Evolutionary conservation across 2,888 invertebrate species (phyloP).

Genomic region (Sphaerophoria taeniata): DNA sequence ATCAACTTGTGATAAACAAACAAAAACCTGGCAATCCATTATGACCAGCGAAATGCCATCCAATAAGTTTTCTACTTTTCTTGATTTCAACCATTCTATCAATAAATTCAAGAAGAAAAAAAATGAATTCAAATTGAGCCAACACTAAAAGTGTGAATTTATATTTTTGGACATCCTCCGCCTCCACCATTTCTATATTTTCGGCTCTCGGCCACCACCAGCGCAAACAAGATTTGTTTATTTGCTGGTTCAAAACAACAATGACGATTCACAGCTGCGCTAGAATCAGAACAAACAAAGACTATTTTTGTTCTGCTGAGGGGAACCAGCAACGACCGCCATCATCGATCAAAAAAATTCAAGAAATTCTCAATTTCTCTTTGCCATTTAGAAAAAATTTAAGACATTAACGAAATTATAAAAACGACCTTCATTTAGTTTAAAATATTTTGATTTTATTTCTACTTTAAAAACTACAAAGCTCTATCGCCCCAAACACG

Average conservation of each 20-base stretch:
- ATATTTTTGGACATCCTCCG: neutral
- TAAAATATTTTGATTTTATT: constrained; percentile 11
- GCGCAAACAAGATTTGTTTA: constrained; percentile 46
- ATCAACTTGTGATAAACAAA: too few relatives aligned
- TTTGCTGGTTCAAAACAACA: constrained; percentile 26
- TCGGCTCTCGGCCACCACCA: constrained; percentile 28
- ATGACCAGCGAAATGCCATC: too few relatives aligned
- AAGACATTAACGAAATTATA: constrained; percentile 28
- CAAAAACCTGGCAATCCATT: too few relatives aligned
- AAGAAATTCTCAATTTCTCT: neutral
- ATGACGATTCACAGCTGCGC: constrained; percentile 63
- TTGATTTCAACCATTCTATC: neutral
- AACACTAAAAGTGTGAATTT: constrained; percentile 57
- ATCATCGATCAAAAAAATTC: neutral
- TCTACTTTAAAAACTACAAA: neutral
- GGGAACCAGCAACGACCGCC: constrained; percentile 9
- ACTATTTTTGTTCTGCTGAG: constrained; percentile 48
- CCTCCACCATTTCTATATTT: constrained; percentile 36
- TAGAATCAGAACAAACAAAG: constrained; percentile 27
- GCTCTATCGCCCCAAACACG: constrained; percentile 83
- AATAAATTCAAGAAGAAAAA: constrained; percentile 6
- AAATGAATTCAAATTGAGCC: constrained; percentile 15
- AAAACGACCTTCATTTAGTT: constrained; percentile 1
- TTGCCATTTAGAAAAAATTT: neutral
- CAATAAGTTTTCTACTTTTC: too few relatives aligned